These are phyloP conservation scores for Scaptomyza flava DNA, from an alignment of 2,888 invertebrate species.

Conservation along the genomic window DNA sequence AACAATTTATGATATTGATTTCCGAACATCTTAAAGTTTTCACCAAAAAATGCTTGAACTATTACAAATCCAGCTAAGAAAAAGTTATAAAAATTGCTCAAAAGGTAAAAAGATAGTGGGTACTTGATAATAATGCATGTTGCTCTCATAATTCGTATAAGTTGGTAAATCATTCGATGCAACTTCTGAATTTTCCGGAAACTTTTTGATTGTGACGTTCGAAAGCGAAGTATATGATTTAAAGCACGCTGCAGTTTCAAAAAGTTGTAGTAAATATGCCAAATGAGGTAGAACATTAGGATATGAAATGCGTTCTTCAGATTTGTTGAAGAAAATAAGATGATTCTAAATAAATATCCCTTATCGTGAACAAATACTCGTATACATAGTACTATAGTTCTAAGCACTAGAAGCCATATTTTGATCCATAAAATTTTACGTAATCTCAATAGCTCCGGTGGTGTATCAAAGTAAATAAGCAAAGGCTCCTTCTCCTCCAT, in stretches of 20 bases:
- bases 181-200: neutral
- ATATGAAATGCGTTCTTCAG: neutral
- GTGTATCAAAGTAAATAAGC: neutral
- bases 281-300: neutral
- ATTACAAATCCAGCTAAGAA: neutral
- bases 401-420: neutral
- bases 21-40: neutral
- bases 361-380: accelerated
- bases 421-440: neutral
- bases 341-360: too few relatives aligned
- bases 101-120: neutral
- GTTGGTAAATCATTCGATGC: slow-evolving; percentile 5
- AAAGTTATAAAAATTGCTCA: neutral
- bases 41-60: neutral
- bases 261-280: slow-evolving; percentile 1
- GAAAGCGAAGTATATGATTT: slow-evolving; percentile 1
- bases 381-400: accelerated
- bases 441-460: neutral
- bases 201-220: neutral
- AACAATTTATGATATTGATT: accelerated
- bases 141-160: slow-evolving; percentile 9
- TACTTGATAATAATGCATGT: slow-evolving; percentile 15
- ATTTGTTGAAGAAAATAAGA: accelerated
- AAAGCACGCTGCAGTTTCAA: neutral
- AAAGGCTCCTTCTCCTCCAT: neutral